Percentiles rank a stretch among this genome's conserved stretches.
These are phyloP conservation scores for Oreohelix idahoensis DNA, from an alignment of 1,140 invertebrate genomes.

Conservation along the genomic window DNA sequence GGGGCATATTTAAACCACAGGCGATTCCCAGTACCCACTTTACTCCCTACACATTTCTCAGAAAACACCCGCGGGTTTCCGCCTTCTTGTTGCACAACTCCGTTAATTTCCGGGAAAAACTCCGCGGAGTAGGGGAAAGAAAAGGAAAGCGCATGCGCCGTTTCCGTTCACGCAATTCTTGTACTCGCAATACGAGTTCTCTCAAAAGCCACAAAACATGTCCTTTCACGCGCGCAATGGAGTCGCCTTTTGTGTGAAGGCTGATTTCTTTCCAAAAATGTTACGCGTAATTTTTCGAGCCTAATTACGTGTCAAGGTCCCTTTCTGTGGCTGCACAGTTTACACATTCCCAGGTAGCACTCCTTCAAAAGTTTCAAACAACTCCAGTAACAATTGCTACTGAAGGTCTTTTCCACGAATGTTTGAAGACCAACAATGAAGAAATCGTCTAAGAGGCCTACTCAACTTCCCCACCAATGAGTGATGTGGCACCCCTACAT, in stretches of 20 bases:
- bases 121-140: background rate
- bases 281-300: background rate
- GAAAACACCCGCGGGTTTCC: slow-evolving; percentile 12
- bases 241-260: background rate
- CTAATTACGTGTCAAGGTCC: background rate
- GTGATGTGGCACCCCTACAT: slow-evolving; percentile 11
- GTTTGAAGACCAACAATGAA: background rate
- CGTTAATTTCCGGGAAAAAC: slow-evolving; percentile 25
- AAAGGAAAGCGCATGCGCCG: background rate
- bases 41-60: background rate
- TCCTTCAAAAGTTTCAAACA: background rate
- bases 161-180: background rate
- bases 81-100: background rate
- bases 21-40: background rate
- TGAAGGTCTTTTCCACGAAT: background rate
- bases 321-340: background rate
- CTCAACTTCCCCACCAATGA: background rate
- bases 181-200: background rate
- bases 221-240: background rate
- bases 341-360: background rate
- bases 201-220: slow-evolving; percentile 26
- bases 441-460: background rate
- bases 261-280: background rate
- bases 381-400: background rate
- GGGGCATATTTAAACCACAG: background rate